Evolutionary conservation across 2,797 vertebrate genomes (phyloP), one percentile per base, ranked within the genome.

Genomic region (Micromesistius poutassou): DNA sequence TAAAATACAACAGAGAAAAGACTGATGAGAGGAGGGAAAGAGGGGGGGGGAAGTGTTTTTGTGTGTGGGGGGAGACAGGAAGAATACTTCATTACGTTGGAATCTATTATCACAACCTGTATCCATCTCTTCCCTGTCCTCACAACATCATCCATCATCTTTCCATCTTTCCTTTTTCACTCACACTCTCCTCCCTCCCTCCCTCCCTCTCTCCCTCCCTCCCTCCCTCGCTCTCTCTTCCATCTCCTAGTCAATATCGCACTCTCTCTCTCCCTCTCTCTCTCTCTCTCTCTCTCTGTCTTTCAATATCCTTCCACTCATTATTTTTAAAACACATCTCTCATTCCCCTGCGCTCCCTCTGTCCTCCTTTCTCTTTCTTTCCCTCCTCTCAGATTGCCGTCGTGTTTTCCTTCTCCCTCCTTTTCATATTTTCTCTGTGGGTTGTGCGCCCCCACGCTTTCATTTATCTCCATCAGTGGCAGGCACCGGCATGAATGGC

Each of bases 81-180:
- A 70, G 35, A 81, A 80, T 78, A 74, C 40, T 85, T 85, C 77
- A 85, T 86, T 89, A 85, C 82, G 84, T 42, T 76, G n/a, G 72
- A 81, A 75, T 87, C 83, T 38, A 80, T 88, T 82, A 84, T 74
- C 75, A 38, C 12, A 76, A 30, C 71, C 79, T 82, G 75, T 81
- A 22, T 82, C 73, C 8, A 62, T 75, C 74, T 78, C 75, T n/a
- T 80, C 55, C 74, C 74, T 70, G 36, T 74, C 75, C 75, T 13
- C 40, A 14, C 30, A 9, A 72, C 76, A 30, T 80, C 82, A 81
- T 88, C 79, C 74, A 73, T 83, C 77, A 85, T 88, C 76, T 80
- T 35, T 75, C 38, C 25, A 16, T 76, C 72, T 83, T 46, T 35
- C 31, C 19, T 30, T 22, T 19, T 25, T 30, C 74, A 19, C 19